These are phyloP conservation scores for Hemibates koningsi DNA, from an alignment of 2,113 vertebrate species.

Conservation along the genomic window DNA sequence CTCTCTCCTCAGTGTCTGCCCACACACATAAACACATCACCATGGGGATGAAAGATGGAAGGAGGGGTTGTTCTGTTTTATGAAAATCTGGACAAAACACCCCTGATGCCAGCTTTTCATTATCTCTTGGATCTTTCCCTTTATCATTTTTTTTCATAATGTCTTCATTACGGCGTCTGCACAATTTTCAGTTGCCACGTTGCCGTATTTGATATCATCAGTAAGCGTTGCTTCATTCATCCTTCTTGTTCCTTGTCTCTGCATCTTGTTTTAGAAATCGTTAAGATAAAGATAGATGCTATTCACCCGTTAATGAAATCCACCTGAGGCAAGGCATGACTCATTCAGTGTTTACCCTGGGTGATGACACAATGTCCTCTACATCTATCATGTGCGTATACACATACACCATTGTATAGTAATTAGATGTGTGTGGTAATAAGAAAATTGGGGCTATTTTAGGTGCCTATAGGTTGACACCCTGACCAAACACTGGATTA, in stretches of 20 bases:
- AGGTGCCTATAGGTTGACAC: not conserved
- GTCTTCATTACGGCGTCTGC: not conserved
- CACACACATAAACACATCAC: conserved; percentile 7
- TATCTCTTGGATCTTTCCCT: not conserved
- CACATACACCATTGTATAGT: not conserved
- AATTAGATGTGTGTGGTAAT: not conserved
- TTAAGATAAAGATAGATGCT: conserved; percentile 16
- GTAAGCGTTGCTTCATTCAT: not conserved
- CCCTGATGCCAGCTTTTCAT: not conserved
- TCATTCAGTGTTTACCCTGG: conserved; percentile 29
- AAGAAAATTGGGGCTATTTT: not conserved
- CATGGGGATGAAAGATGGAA: conserved; percentile 21
- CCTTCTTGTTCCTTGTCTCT: not conserved
- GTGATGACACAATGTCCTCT: conserved; percentile 26
- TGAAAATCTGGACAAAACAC: not conserved
- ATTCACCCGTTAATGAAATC: conserved; percentile 37
- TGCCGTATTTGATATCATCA: not conserved
- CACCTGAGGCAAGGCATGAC: conserved; percentile 34
- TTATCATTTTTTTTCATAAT: not conserved
- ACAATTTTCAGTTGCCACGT: not conserved
- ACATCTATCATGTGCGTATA: not conserved
- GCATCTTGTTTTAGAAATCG: not conserved
- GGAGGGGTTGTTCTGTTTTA: not conserved
- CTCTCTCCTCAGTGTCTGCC: not conserved
- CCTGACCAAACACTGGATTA: not conserved